Evolutionary conservation across 2,888 invertebrate species (phyloP).

Genomic region (Sisyra terminalis): DNA sequence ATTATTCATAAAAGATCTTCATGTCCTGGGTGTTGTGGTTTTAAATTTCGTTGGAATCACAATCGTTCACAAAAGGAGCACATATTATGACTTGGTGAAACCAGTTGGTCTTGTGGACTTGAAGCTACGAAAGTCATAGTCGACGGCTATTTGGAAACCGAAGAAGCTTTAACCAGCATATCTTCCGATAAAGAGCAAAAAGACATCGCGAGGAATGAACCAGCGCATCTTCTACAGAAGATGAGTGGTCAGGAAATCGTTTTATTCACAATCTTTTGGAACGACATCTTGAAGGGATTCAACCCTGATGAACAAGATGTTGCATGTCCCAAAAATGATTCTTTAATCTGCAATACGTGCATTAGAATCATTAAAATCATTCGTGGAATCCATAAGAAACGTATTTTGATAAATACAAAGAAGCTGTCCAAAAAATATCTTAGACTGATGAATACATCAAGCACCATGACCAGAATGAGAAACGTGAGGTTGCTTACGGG

Average conservation of each 20-base stretch:
- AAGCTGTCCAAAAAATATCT: slow-evolving; percentile 13
- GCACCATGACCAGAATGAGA: slow-evolving; percentile 11
- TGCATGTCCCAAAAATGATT: slow-evolving; percentile 13
- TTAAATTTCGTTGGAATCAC: no score
- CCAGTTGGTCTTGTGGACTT: no score
- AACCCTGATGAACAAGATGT: slow-evolving; percentile 13
- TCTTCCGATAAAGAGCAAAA: no score
- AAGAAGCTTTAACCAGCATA: no score
- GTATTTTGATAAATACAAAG: slow-evolving; percentile 14
- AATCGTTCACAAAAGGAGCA: no score
- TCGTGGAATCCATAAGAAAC: slow-evolving; percentile 14
- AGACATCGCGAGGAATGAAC: slow-evolving; percentile 11
- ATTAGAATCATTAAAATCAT: slow-evolving; percentile 14
- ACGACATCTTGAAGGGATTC: slow-evolving; percentile 15
- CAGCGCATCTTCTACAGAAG: slow-evolving; percentile 12
- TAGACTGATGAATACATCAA: slow-evolving; percentile 10
- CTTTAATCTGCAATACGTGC: slow-evolving; percentile 14
- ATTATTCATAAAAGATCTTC: no score
- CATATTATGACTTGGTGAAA: no score
- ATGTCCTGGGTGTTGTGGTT: no score
- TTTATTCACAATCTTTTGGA: slow-evolving; percentile 19
- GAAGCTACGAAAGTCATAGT: no score
- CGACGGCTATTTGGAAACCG: no score
- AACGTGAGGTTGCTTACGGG: slow-evolving; percentile 12
- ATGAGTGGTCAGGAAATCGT: slow-evolving; percentile 13